Conservation (phyloP, 2,797 vertebrate genomes). For the Carcharodon carcharias region DNA sequence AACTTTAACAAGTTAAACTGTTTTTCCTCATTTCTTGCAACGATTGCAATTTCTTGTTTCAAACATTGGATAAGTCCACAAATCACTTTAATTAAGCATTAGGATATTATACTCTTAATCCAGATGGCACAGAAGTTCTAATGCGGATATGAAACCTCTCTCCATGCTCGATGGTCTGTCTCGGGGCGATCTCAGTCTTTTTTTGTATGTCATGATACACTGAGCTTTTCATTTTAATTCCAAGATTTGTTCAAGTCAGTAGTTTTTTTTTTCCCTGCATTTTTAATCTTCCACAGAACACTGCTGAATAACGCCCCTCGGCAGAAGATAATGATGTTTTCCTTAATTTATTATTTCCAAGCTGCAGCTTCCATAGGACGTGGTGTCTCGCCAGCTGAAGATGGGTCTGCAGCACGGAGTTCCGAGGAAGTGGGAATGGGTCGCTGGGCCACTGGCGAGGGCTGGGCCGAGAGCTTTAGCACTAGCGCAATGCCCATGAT, state of each 20-base stretch:
- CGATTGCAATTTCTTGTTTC: neutral
- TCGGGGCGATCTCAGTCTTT: neutral
- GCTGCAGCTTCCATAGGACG: slow-evolving; percentile 63
- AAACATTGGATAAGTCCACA: neutral
- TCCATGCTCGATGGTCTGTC: slow-evolving; percentile 40
- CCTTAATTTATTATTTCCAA: slow-evolving; percentile 72
- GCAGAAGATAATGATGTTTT: slow-evolving; percentile 76
- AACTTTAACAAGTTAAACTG: slow-evolving; percentile 13
- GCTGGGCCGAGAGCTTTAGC: neutral
- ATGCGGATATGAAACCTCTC: neutral
- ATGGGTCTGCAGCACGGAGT: slow-evolving; percentile 57
- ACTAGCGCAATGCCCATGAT: slow-evolving; percentile 42
- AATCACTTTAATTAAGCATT: slow-evolving; percentile 28
- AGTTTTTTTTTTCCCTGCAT: slow-evolving; percentile 47
- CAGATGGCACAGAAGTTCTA: slow-evolving; percentile 15
- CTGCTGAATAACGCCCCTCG: slow-evolving; percentile 68
- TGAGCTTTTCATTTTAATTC: slow-evolving; percentile 55
- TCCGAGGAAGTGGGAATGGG: slow-evolving; percentile 64
- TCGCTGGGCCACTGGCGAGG: slow-evolving; percentile 43
- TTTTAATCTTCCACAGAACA: slow-evolving; percentile 69
- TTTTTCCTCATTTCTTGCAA: neutral
- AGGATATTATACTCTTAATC: slow-evolving; percentile 4
- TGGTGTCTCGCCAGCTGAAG: slow-evolving; percentile 63
- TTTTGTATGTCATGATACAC: slow-evolving; percentile 48
- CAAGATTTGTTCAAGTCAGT: slow-evolving; percentile 58